Evolutionary conservation across 2,888 invertebrate genomes (phyloP).

Genomic region (Gandaritis pyraliata): DNA sequence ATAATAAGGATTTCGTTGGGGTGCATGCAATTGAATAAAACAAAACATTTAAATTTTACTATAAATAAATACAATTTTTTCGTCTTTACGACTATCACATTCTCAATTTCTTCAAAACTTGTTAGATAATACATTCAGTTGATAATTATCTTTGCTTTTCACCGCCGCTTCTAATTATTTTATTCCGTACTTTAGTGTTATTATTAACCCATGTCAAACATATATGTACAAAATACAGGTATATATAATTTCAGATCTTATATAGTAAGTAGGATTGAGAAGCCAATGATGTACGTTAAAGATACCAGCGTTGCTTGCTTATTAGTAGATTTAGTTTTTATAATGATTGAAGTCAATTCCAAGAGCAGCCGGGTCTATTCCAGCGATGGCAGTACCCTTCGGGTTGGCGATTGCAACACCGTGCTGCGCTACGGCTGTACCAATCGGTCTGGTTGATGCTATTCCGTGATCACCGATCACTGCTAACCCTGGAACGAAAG

Average conservation of each 20-base stretch:
- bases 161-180: background rate
- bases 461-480: constrained; percentile 87
- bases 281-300: background rate
- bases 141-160: background rate
- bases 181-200: background rate
- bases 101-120: background rate
- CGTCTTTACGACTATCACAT: constrained; percentile 49
- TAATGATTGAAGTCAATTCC: constrained; percentile 59
- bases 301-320: background rate
- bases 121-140: background rate
- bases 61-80: constrained; percentile 43
- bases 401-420: constrained; percentile 89
- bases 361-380: constrained; percentile 80
- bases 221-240: too few relatives aligned
- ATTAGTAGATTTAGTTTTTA: constrained; percentile 21
- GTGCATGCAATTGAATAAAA: background rate
- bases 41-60: constrained; percentile 16
- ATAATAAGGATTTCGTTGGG: background rate
- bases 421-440: constrained; percentile 88
- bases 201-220: too few relatives aligned
- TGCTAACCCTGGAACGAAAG: constrained; percentile 80
- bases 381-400: constrained; percentile 90
- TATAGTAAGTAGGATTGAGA: too few relatives aligned
- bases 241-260: too few relatives aligned
- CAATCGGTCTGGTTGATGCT: constrained; percentile 89